Evolutionary conservation across 1,140 invertebrate species (phyloP), one percentile per base, ranked within the genome.

Genomic region (Chrysomallon squamiferum): DNA sequence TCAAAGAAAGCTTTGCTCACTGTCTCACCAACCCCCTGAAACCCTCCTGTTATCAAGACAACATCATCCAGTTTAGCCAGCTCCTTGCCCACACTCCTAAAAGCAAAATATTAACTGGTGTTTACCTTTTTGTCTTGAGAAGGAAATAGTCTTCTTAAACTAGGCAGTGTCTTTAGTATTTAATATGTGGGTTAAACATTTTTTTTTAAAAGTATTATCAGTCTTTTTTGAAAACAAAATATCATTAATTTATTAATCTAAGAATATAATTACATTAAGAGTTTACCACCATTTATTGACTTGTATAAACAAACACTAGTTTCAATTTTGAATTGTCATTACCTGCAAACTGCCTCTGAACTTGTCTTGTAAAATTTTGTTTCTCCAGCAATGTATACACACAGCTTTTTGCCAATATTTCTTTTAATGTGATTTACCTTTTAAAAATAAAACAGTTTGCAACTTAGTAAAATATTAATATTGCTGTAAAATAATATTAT

Each of bases 21-120:
- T 3, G 76, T 63, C 38, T 86, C 76, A 43, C 76, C 77, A 22
- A 77, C 74, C 6, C 85, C 85, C 69, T 72, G 77, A 61, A 74
- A 79, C 6, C 85, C 85, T 59, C 82, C 81, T 15, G 84, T 86
- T 22, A 81, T 78, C 43, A 87, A 25, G 20, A 70, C 72, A 11
- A 86, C 62, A 27, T 73, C 69, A 7, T 72, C 68, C 30, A 86
- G 62, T 47, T 76, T 67, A 7, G 84, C 81, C 29, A 87, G 71
- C 35, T 78, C 65, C 49, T 57, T 69, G 22, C 84, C 85, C 66
- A 87, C 76, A 22, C 69, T 72, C 52, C 82, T 84, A 62, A 49
- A 60, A 65, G 32, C 15, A 15, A 25, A 52, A 61, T 2, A 29
- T 45, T 62, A 27, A 49, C 33, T 13, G 45, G n/a, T 38, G 50